These are phyloP conservation scores for Enhydra lutris DNA, from an alignment of 2,113 vertebrate species.

Conservation along the genomic window DNA sequence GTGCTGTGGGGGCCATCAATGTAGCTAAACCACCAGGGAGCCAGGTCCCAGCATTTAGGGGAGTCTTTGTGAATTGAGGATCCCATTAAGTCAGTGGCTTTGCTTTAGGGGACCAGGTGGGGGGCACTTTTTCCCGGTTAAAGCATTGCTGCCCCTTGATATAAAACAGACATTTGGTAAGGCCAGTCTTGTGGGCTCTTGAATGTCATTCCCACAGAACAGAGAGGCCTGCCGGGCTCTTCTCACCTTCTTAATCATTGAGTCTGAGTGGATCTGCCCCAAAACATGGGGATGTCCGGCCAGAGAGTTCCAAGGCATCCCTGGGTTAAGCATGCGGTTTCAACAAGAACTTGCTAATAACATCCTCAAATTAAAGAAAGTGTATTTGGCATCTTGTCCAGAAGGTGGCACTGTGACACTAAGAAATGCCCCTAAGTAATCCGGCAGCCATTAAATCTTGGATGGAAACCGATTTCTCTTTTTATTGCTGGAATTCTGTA, in stretches of 20 bases:
- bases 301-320: neutral
- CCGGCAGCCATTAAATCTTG: neutral
- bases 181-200: neutral
- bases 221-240: neutral
- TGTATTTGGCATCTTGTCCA: neutral
- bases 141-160: neutral
- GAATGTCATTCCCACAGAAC: neutral
- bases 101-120: accelerated
- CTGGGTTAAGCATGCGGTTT: neutral
- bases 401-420: slow-evolving; percentile 25
- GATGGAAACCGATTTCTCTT: neutral
- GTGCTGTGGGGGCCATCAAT: accelerated
- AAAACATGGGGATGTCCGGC: neutral
- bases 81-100: neutral
- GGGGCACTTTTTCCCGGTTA: neutral
- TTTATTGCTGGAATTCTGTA: neutral
- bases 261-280: neutral
- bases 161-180: neutral
- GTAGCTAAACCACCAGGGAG: neutral
- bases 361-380: neutral
- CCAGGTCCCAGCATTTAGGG: neutral
- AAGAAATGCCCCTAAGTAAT: neutral
- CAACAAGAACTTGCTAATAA: neutral
- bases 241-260: neutral
- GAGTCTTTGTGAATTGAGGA: neutral